phyloP scores from a whole-genome alignment of 2,113 vertebrate genomes.

The Orthonyx spaldingii region DNA sequence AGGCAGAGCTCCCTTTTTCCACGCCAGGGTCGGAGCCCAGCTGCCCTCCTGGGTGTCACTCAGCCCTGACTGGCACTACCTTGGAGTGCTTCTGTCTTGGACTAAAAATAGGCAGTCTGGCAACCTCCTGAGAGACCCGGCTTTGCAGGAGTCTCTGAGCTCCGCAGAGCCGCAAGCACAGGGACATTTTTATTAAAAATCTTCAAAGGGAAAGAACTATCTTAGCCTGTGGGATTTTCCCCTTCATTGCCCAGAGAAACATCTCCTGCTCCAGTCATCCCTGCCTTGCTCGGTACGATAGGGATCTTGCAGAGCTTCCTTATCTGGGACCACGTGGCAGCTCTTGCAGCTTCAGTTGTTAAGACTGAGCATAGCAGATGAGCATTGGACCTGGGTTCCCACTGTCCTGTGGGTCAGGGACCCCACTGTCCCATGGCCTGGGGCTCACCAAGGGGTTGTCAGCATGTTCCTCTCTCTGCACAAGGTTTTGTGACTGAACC shows the following conservation, averaged over 20 bases:
- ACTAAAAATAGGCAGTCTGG: neutral
- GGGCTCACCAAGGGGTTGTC: neutral
- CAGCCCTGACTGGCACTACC: neutral
- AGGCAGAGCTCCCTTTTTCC: neutral
- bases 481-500: neutral
- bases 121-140: neutral
- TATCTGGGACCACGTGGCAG: neutral
- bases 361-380: neutral
- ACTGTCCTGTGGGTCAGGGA: neutral
- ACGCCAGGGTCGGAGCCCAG: neutral
- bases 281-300: accelerated
- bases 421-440: neutral
- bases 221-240: neutral
- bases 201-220: neutral
- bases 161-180: neutral
- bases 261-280: neutral
- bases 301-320: neutral
- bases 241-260: neutral
- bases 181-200: neutral
- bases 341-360: neutral
- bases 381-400: accelerated
- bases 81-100: neutral
- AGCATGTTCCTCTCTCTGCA: accelerated
- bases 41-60: neutral
- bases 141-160: neutral